Conservation (phyloP, 2,113 vertebrate species). For the Chloroceryle aenea region DNA sequence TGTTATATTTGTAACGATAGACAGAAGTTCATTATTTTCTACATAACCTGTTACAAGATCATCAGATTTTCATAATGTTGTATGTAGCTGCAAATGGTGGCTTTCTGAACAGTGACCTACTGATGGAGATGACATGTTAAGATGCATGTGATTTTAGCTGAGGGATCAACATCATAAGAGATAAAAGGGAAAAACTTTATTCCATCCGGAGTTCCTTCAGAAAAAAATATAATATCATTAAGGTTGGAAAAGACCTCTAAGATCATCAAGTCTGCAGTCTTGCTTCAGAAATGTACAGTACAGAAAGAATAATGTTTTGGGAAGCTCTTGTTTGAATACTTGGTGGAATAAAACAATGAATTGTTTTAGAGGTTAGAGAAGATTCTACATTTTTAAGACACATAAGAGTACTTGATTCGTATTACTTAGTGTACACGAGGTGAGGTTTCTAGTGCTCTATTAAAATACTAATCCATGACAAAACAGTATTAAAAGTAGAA, state of each 20-base stretch:
- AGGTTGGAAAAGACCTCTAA: too few species aligned
- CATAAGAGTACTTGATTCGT: neutral
- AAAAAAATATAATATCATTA: neutral
- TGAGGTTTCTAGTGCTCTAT: neutral
- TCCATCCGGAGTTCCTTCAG: neutral
- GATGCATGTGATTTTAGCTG: neutral
- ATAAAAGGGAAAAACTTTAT: neutral
- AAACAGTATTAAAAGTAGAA: neutral
- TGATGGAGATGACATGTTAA: neutral
- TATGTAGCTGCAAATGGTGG: neutral
- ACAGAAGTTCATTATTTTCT: neutral
- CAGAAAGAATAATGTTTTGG: neutral
- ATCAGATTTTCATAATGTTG: neutral
- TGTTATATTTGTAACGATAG: neutral
- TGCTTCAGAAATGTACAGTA: neutral
- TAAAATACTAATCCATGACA: neutral
- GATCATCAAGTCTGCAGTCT: neutral
- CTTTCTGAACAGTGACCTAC: neutral
- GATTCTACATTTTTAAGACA: accelerated
- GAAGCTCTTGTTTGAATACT: neutral
- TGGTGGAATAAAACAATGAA: neutral
- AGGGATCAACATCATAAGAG: neutral
- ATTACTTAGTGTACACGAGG: neutral
- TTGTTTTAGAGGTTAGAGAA: neutral
- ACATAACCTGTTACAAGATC: neutral